Evolutionary conservation across 2,888 invertebrate genomes (phyloP).

Genomic region (Netelia virgata): DNA sequence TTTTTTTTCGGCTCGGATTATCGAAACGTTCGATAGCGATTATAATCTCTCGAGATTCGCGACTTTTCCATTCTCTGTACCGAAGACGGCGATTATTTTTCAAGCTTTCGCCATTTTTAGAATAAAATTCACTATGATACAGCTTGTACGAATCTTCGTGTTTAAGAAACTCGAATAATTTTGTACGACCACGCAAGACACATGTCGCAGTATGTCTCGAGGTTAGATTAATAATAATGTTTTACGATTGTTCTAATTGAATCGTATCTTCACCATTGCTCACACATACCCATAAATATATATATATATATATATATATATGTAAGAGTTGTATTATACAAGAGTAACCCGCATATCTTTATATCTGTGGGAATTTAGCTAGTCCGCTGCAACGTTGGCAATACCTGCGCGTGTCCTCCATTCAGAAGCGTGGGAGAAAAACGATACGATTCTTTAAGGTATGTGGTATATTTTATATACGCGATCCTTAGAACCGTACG

Average conservation of each 20-base stretch:
- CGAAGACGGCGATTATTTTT: no score
- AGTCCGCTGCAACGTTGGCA: constrained; percentile 21
- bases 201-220: constrained; percentile 27
- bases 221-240: constrained; percentile 47
- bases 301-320: not conserved
- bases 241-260: constrained; percentile 50
- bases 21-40: not conserved
- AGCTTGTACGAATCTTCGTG: not conserved
- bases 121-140: no score
- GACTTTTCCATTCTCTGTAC: no score
- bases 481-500: constrained; percentile 34
- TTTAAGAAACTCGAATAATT: not conserved
- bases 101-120: no score
- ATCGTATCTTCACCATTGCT: constrained; percentile 10
- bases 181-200: not conserved
- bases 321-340: not conserved
- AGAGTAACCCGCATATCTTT: constrained; percentile 13
- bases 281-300: not conserved
- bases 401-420: constrained; percentile 56
- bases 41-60: not conserved
- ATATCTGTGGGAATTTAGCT: constrained; percentile 62
- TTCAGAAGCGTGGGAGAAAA: constrained; percentile 66
- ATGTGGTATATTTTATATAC: constrained; percentile 9
- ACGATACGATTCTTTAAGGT: constrained; percentile 40
- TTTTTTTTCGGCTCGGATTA: not conserved